Base-by-base conservation (phyloP, 2,888 invertebrate species). In the Drosophila birchii region DNA sequence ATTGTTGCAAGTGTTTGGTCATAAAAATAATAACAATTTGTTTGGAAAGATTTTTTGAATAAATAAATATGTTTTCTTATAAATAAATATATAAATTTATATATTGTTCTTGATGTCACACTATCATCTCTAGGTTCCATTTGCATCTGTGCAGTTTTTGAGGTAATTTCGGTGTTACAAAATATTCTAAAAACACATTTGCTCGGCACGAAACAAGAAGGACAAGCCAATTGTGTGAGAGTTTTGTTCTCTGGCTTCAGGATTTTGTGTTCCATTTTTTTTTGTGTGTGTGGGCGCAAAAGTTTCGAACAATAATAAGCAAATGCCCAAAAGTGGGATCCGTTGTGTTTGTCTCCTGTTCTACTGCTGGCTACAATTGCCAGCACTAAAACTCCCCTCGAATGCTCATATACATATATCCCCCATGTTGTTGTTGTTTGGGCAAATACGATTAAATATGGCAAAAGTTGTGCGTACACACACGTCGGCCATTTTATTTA, bases 291-390 rank as follows among this genome's bases (percentile, higher is more conserved):
- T 75, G 85, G 86, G 89, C 62, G 77, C 75, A 84, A 88, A 86
- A 86, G 87, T 86, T 86, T 68, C 29, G 79, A 90, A 86, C 90
- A 86, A 86, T 90, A 86, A 90, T 86, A 86, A 90, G 90, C 90
- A 89, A 90, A 84, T 89, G 88, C 84, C 85, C 90, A 86, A 83
- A 88, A 75, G 72, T 79, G 82, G 72, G 55, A 26, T 68, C 38
- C 20, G 49, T 47, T 47, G 67, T 23, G 26, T 44, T 38, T 54
- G 76, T 66, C 44, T 54, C 53, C 20, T 39, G 29, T 36, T 72
- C 44, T 67, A 61, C 43, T 49, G 44, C 20, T 23, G 69, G 45
- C 26, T 32, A 57, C 72, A 72, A 72, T 75, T 72, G 67, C 71
- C 67, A 49, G 29, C 68, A 75, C 76, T 71, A 68, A 72, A 72